Percentiles rank a stretch among this genome's conserved stretches.
These are phyloP conservation scores for Platycheirus albimanus DNA, from an alignment of 2,888 invertebrate species.

Conservation along the genomic window DNA sequence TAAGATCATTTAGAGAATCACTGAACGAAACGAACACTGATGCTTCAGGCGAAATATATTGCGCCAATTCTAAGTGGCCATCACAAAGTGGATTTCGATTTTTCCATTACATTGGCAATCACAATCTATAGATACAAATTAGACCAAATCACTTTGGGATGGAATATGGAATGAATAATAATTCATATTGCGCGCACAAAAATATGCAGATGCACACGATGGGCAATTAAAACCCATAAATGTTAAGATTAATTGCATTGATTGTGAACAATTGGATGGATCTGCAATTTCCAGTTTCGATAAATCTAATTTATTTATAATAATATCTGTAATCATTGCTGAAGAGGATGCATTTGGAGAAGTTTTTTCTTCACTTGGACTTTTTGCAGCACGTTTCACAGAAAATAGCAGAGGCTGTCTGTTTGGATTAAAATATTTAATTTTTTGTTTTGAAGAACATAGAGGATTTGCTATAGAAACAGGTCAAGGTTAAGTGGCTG, in stretches of 20 bases:
- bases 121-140: slow-evolving; percentile 58
- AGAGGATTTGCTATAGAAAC: slow-evolving; percentile 18
- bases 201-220: slow-evolving; percentile 29
- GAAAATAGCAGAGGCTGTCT: slow-evolving; percentile 32
- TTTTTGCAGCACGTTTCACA: slow-evolving; percentile 47
- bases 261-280: slow-evolving; percentile 46
- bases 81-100: slow-evolving; percentile 69
- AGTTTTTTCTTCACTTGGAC: neutral
- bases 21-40: no score
- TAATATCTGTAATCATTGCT: slow-evolving; percentile 42
- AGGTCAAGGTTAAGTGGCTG: slow-evolving; percentile 69
- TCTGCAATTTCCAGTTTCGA: slow-evolving; percentile 62
- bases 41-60: slow-evolving; percentile 36
- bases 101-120: slow-evolving; percentile 55
- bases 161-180: no score
- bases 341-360: slow-evolving; percentile 59
- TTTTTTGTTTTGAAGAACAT: slow-evolving; percentile 1
- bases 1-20: neutral
- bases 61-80: slow-evolving; percentile 70
- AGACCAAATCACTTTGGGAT: slow-evolving; percentile 61
- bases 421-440: slow-evolving; percentile 40
- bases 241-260: slow-evolving; percentile 73
- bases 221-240: slow-evolving; percentile 72
- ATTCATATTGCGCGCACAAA: slow-evolving; percentile 32
- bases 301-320: slow-evolving; percentile 65